Evolutionary conservation across 2,888 invertebrate species (phyloP), one percentile per base, ranked within the genome.

Genomic region (Selenia dentaria): DNA sequence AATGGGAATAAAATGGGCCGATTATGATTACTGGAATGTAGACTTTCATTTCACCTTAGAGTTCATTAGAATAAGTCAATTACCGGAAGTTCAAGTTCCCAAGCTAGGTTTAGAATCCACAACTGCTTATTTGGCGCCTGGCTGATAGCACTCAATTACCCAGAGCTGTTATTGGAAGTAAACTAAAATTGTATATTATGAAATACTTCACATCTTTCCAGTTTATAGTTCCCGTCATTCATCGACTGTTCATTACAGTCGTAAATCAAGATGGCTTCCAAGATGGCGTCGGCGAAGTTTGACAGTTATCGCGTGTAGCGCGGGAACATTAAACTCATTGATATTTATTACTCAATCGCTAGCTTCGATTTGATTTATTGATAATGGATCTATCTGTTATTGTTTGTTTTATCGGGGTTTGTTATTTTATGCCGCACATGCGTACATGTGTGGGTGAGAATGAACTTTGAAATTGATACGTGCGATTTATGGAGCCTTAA

Each of bases 341-440:
- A 86, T 85, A 88, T 89, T 89, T 89, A 89, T 89, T 85, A 73
- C 88, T 89, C 88, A 88, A 89, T 89, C 86, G 83, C 67, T 70
- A 70, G 65, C 74, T 68, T 60, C 69, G 60, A 65, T 71, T 69
- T 84, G 88, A 87, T 87, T 87, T 88, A 87, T 85, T 67, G 77
- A 61, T 78, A 80, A 83, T 84, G 82, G 82, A 87, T 84, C 82
- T 72, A 71, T 61, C 65, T 62, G 74, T 79, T 79, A 82, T 86
- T 84, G 77, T 83, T 80, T 80, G 71, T 42, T 41, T 41, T 41
- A 41, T 47, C 41, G 31, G 28, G 41, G 36, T 42, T n/a, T 48
- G 32, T 47, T 47, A 32, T 47, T 47, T 41, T 28, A 37, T 14
- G 11, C 28, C 25, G 20, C 11, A 24, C 27, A 33, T 37, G 45